A percentile compares a stretch with the other conserved stretches of the same genome.
Conservation (phyloP, 2,797 vertebrate genomes). For the Tenualosa thibaudeaui region DNA sequence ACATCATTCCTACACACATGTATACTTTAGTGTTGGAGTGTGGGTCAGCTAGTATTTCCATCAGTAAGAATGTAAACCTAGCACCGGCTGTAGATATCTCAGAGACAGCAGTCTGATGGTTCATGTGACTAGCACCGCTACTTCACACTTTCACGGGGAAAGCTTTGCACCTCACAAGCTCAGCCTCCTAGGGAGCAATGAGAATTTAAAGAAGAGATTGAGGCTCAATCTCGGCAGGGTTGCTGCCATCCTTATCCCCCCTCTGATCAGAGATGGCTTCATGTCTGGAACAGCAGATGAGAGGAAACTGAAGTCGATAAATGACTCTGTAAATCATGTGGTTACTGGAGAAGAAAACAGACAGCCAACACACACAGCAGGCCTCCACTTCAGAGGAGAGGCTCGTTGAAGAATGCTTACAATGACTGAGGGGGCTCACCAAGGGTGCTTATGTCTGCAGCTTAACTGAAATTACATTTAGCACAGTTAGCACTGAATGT, state of each 20-base stretch:
- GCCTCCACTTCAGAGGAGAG: background rate
- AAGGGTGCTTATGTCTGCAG: background rate
- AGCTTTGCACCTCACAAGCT: background rate
- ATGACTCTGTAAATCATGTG: constrained; percentile 16
- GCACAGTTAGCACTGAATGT: background rate
- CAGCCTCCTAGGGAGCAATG: background rate
- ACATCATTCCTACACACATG: no score
- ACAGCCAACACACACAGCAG: constrained; percentile 11
- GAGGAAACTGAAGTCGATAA: constrained; percentile 5
- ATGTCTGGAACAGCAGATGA: constrained; percentile 9
- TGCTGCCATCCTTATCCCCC: background rate
- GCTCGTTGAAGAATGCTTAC: background rate
- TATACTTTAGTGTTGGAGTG: no score
- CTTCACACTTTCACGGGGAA: background rate
- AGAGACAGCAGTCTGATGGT: background rate
- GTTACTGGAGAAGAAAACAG: constrained; percentile 16
- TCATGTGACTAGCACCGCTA: background rate
- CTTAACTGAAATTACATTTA: background rate
- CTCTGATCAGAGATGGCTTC: constrained; percentile 1
- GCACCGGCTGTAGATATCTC: background rate
- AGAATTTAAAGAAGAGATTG: constrained; percentile 3
- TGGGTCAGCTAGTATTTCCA: background rate
- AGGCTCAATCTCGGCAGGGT: background rate
- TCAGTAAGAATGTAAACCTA: background rate
- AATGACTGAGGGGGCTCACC: background rate